Evolutionary conservation across 2,797 vertebrate genomes (phyloP).

Genomic region (Diceros bicornis): DNA sequence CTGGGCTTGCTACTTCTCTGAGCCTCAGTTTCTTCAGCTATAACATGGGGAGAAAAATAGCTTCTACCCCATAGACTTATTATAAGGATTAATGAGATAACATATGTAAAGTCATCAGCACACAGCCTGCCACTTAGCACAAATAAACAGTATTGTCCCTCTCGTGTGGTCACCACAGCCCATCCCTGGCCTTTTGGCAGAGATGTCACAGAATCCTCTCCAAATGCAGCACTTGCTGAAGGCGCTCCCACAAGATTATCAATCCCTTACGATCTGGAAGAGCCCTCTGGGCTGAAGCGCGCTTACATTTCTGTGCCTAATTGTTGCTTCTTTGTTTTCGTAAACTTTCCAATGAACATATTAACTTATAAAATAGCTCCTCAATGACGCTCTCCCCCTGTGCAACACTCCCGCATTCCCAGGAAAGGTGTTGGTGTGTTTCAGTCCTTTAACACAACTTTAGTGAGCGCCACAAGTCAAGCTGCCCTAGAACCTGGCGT

Average conservation of each 20-base stretch:
- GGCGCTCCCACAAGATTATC: neutral
- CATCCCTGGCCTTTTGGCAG: neutral
- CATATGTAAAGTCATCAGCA: fast-evolving
- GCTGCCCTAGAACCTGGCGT: fast-evolving
- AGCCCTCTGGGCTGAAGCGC: fast-evolving
- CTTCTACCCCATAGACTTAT: neutral
- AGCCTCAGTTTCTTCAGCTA: neutral
- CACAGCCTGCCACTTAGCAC: neutral
- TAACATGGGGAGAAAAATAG: neutral
- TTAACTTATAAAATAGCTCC: neutral
- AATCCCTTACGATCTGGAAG: fast-evolving
- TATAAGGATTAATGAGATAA: fast-evolving
- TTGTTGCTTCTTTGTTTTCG: neutral
- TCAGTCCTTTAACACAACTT: neutral
- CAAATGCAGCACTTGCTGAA: fast-evolving
- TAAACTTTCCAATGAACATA: neutral
- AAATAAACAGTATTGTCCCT: fast-evolving
- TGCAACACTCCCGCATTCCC: fast-evolving
- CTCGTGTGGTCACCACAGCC: fast-evolving
- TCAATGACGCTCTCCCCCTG: neutral
- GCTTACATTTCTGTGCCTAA: neutral
- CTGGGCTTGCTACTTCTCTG: fast-evolving
- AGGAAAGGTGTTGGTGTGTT: neutral
- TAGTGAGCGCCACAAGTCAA: fast-evolving
- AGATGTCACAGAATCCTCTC: fast-evolving